Evolutionary conservation across 2,888 invertebrate genomes (phyloP).

Genomic region (Luperina nickerlii): DNA sequence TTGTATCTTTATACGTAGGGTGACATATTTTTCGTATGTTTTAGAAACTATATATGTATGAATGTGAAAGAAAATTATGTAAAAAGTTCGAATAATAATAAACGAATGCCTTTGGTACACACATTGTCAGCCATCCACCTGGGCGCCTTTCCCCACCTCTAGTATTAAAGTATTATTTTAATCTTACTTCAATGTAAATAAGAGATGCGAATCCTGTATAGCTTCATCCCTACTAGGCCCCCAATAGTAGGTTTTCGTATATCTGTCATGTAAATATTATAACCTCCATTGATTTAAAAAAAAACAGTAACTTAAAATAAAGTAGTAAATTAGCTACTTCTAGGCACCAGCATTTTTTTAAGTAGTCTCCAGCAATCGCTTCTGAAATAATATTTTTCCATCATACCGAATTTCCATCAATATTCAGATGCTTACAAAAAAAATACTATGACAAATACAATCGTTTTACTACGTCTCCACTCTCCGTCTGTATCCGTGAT

Average conservation of each 20-base stretch:
- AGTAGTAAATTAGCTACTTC: too few species aligned
- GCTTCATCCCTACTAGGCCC: neutral
- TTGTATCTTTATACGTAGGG: constrained; percentile 55
- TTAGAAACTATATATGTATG: neutral
- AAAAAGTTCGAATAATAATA: neutral
- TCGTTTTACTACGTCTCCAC: neutral
- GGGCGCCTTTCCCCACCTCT: neutral
- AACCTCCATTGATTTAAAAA: neutral
- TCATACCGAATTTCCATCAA: neutral
- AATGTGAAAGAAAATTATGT: neutral
- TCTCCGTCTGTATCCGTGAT: neutral
- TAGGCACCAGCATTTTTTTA: neutral
- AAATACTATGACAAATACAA: neutral
- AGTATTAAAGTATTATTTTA: neutral
- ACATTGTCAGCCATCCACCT: too few species aligned
- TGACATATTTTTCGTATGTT: constrained; percentile 26
- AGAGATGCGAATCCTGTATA: neutral
- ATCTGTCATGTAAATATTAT: neutral
- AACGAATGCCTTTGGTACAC: neutral
- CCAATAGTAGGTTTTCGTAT: neutral
- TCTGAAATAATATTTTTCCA: neutral
- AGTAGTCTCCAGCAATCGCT: neutral
- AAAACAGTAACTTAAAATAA: neutral
- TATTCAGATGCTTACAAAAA: neutral
- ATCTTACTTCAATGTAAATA: neutral